phyloP scores from a whole-genome alignment of 2,797 vertebrate genomes.

The Tinamus major region DNA sequence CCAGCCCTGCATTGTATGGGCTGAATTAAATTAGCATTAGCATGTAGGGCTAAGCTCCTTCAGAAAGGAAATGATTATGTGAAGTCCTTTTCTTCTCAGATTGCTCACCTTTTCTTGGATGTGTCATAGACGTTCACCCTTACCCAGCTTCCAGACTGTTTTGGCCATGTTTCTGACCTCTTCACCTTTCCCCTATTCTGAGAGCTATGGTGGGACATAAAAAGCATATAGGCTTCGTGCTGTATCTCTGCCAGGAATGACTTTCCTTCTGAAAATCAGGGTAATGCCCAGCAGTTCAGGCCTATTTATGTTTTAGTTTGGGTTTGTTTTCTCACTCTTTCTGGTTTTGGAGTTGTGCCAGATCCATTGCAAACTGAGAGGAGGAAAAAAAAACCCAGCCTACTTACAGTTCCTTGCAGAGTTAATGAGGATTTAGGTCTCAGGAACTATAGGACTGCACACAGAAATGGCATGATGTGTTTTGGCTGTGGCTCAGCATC shows the following conservation, averaged over 20 bases:
- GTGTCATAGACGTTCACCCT: background rate
- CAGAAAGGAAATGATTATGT: background rate
- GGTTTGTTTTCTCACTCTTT: background rate
- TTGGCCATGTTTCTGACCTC: background rate
- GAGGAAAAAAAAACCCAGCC: background rate
- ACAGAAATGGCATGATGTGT: background rate
- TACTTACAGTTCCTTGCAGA: background rate
- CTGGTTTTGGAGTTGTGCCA: background rate
- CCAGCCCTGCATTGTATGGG: background rate
- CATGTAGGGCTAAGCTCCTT: background rate
- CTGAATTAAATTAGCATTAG: constrained; percentile 1
- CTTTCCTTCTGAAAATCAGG: background rate
- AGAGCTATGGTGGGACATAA: background rate
- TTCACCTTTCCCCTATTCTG: background rate
- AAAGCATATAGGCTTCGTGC: background rate
- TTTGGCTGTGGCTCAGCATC: background rate
- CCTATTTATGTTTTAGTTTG: background rate
- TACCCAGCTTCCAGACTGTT: background rate
- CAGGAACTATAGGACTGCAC: background rate
- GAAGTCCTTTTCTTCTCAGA: constrained; percentile 7
- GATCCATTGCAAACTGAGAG: background rate
- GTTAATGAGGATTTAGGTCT: background rate
- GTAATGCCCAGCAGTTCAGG: background rate
- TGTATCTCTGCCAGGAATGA: background rate
- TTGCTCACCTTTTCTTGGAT: background rate